Base-by-base conservation (phyloP, 2,113 vertebrate species). In the Plectropomus leopardus region DNA sequence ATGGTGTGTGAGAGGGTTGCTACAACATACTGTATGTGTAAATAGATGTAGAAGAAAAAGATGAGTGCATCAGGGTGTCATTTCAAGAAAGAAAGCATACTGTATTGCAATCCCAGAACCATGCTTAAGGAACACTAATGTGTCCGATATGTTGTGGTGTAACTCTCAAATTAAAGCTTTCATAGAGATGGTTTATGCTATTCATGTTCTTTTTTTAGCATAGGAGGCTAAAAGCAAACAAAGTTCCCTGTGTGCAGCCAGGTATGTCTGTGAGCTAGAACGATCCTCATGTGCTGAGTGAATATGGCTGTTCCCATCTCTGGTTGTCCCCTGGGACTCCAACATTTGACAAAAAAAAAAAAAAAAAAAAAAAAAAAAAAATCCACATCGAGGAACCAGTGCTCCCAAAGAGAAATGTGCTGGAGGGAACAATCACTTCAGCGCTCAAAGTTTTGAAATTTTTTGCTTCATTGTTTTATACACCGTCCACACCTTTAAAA, bases 111-210 rank as follows among this genome's bases (percentile, higher is more conserved):
- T 92, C 86, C 86, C 76, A 91, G 80, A 90, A 88, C 86, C 92
- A 94, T 94, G 92, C 93, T 90, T 83, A 91, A 87, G 71, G 84
- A 90, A 89, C 86, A 87, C 81, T 36, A 51, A 82, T 58, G 89
- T 84, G 83, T 76, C 87, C 88, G 68, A 89, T 82, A 89, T 89
- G 86, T 91, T 80, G 82, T 81, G 82, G 74, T 81, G 79, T 87
- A 80, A 90, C 84, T 84, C 78, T 90, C 82, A 94, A 92, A 93
- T 91, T 87, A 95, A 93, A 94, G 91, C 92, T 94, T 88, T 92
- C 50, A 53, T 63, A 86, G 75, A 89, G 76, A 91, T 86, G 89
- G 57, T 82, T 86, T 54, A 72, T 0, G 50, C 57, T 69, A 76
- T 66, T 83, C 26, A 16, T 78, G 66, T 4, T 57, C 85, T 88